phyloP scores from a whole-genome alignment of 2,888 invertebrate genomes.

The Dicyrtoma fusca region DNA sequence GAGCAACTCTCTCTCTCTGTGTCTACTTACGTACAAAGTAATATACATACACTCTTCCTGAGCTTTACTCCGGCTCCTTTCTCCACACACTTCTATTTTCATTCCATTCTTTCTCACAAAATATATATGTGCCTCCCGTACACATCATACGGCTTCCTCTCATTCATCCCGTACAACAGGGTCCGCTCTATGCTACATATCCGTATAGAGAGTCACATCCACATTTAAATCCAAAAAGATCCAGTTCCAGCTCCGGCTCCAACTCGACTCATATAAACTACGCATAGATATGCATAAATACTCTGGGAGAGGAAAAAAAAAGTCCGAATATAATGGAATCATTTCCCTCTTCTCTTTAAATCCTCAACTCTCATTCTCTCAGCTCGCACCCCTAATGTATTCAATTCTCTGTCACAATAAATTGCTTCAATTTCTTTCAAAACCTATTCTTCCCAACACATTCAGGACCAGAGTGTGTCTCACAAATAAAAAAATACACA shows the following conservation, averaged over 20 bases:
- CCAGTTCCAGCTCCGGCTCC: too few relatives aligned
- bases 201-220: too few relatives aligned
- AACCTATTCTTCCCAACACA: slow-evolving; percentile 38
- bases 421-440: slow-evolving; percentile 56
- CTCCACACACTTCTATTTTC: slow-evolving; percentile 9
- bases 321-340: slow-evolving; percentile 10
- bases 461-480: slow-evolving; percentile 1
- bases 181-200: slow-evolving; percentile 4
- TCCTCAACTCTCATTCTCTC: slow-evolving; percentile 30
- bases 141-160: background rate
- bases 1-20: slow-evolving; percentile 22
- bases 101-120: background rate
- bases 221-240: too few relatives aligned
- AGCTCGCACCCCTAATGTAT: slow-evolving; percentile 51
- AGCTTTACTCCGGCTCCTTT: too few relatives aligned
- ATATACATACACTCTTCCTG: background rate
- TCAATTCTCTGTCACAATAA: slow-evolving; percentile 57
- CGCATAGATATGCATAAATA: background rate
- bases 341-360: slow-evolving; percentile 24
- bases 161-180: too few relatives aligned
- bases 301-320: background rate
- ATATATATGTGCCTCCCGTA: too few relatives aligned
- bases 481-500: slow-evolving; percentile 18
- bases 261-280: too few relatives aligned
- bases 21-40: background rate